Evolutionary conservation across 1,140 invertebrate species (phyloP), one percentile per base, ranked within the genome.

Genomic region (Psilanteris sp.): DNA sequence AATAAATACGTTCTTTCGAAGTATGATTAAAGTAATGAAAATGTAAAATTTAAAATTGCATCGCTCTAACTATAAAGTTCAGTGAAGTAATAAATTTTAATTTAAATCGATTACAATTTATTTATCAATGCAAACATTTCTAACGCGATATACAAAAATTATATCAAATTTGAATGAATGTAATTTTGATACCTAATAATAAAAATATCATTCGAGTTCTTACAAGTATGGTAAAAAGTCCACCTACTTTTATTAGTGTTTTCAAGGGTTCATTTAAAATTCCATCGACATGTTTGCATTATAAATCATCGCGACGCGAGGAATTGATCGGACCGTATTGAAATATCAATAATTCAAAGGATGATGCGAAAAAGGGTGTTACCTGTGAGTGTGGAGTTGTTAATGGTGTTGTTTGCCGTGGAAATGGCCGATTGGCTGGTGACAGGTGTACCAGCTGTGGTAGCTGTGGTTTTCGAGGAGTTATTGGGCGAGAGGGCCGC

Each of bases 301-400:
- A 64, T 64, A 66, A 73, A 66, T 59, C 14, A 32, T 29, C 27
- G 48, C 36, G 44, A 10, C 54, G 46, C 52, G 41, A 29, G 36
- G 9, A 39, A 72, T 73, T 36, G 41, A 64, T 64, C 39, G 52
- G 32, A 13, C 18, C 43, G 22, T 66, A 73, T 64, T 59, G 54
- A 46, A 67, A 48, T 61, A 61, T 74, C 61, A 74, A 67, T 61
- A 74, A 74, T 61, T 62, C 62, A 61, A 62, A 64, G 57, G 57
- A 64, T 64, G 64, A 75, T 64, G 70, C 52, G 72, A 76, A 77
- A 64, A 78, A 80, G 67, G 75, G 79, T 82, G 79, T 88, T 87
- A 89, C 87, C 87, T 88, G 87, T 88, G 75, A 87, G 83, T 77
- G 87, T 88, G 75, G 80, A 85, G 82, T 84, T 88, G 84, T 86